Percentiles rank a stretch among this genome's conserved stretches.
These are phyloP conservation scores for Ptychadena robeensis DNA, from an alignment of 2,797 vertebrate species.

Conservation along the genomic window DNA sequence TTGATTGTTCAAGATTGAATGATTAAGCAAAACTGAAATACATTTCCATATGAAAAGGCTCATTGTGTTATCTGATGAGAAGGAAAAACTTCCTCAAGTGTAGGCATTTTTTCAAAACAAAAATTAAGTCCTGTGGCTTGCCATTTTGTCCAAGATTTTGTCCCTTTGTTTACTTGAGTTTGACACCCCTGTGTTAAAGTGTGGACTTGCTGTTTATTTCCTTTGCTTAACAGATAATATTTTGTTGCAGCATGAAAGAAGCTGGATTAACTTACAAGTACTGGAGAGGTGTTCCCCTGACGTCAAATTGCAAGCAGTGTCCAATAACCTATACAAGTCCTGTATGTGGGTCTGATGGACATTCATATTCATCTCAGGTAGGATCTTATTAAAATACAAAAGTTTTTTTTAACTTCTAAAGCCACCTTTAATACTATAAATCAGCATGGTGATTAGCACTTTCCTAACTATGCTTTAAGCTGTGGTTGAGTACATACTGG, in stretches of 20 bases:
- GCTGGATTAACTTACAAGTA: constrained; percentile 82
- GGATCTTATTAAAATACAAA: constrained; percentile 43
- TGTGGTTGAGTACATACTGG: background rate
- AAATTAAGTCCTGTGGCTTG: too few species aligned
- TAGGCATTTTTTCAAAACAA: too few species aligned
- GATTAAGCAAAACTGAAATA: too few species aligned
- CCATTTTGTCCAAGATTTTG: too few species aligned
- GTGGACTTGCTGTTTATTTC: background rate
- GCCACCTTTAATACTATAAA: background rate
- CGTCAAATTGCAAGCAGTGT: constrained; percentile 87
- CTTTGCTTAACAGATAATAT: constrained; percentile 16
- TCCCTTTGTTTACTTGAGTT: too few species aligned
- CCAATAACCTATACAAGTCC: constrained; percentile 83
- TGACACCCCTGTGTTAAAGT: too few species aligned
- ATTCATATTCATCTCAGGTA: constrained; percentile 93
- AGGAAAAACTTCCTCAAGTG: too few species aligned
- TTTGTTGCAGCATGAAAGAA: constrained; percentile 85
- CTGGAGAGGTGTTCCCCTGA: constrained; percentile 72
- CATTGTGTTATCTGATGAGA: too few species aligned
- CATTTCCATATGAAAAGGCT: too few species aligned
- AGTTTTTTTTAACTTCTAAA: background rate
- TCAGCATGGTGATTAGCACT: background rate
- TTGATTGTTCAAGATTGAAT: too few species aligned
- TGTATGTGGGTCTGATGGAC: constrained; percentile 92
- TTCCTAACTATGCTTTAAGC: background rate